Evolutionary conservation across 2,113 vertebrate species (phyloP).

Genomic region (Empidonax traillii): DNA sequence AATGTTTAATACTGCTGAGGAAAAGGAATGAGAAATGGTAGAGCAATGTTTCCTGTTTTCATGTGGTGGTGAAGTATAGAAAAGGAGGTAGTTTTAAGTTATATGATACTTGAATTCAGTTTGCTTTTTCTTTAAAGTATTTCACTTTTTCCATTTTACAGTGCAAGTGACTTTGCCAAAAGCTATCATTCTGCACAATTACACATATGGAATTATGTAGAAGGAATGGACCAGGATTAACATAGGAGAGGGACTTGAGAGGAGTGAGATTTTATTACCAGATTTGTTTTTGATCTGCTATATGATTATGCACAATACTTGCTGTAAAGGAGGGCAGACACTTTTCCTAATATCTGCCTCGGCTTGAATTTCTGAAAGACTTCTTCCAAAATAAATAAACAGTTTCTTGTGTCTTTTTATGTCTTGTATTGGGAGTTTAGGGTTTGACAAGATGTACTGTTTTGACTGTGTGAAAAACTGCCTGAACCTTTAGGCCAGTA

Average conservation of each 20-base stretch:
- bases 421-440: not conserved
- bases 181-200: not conserved
- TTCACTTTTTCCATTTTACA: slow-evolving; percentile 40
- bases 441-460: not conserved
- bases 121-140: slow-evolving; percentile 14
- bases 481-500: not conserved
- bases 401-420: not conserved
- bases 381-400: not conserved
- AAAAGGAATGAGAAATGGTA: slow-evolving; percentile 38
- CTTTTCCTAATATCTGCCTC: not conserved
- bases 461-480: not conserved
- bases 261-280: not conserved
- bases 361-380: not conserved
- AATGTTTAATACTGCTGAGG: slow-evolving; percentile 38
- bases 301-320: not conserved
- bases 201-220: not conserved
- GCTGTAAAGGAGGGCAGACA: not conserved
- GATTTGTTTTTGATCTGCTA: not conserved
- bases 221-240: not conserved
- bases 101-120: slow-evolving; percentile 7
- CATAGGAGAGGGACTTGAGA: not conserved
- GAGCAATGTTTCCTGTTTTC: slow-evolving; percentile 23
- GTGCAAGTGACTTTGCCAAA: slow-evolving; percentile 26
- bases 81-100: slow-evolving; percentile 23
- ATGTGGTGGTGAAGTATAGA: slow-evolving; percentile 1